Conservation (phyloP, 2,797 vertebrate species). For the Sebastes nivosus region DNA sequence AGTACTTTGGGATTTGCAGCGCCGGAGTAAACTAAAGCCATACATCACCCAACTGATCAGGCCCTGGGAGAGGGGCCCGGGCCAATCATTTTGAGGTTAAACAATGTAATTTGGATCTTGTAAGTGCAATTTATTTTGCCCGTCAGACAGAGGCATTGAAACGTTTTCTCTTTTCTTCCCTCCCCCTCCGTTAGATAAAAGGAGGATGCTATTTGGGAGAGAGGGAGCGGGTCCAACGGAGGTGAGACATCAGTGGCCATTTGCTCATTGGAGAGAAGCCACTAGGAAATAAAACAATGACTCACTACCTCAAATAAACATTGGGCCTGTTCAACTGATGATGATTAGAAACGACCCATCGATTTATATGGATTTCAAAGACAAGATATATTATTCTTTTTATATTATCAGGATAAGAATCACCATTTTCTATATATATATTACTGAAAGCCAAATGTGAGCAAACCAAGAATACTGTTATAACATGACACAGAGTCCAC, state of each 20-base stretch:
- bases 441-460: background rate
- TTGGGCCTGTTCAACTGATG: background rate
- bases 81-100: constrained; percentile 99
- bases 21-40: constrained; percentile 93
- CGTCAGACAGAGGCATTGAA: constrained; percentile 78
- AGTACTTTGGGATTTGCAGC: constrained; percentile 91
- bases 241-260: constrained; percentile 56
- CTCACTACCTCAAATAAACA: constrained; percentile 29
- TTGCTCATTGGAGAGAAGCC: constrained; percentile 42
- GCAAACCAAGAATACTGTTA: background rate
- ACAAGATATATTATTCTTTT: background rate
- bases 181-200: constrained; percentile 59
- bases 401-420: background rate
- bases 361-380: background rate
- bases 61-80: constrained; percentile 85
- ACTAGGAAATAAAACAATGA: constrained; percentile 33
- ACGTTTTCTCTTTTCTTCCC: constrained; percentile 72
- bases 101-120: constrained; percentile 88
- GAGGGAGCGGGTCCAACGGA: constrained; percentile 45
- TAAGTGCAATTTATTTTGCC: constrained; percentile 85
- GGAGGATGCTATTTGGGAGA: constrained; percentile 64
- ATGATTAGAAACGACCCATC: background rate
- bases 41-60: constrained; percentile 91
- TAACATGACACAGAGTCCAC: background rate
- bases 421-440: background rate